Evolutionary conservation across 2,888 invertebrate species (phyloP).

Genomic region (Linyphia triangularis): DNA sequence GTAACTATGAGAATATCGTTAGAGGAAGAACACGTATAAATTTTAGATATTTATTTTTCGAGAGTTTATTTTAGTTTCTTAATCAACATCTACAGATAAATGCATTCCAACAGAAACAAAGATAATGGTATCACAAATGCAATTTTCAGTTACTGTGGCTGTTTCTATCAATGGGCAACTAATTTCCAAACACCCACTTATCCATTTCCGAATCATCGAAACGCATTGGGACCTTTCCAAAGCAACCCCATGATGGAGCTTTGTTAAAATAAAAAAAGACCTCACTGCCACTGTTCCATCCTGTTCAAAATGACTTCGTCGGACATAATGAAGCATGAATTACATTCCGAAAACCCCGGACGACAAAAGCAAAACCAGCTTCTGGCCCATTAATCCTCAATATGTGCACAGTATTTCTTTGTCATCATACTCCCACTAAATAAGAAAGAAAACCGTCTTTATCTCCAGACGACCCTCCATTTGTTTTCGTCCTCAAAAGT

Average conservation of each 20-base stretch:
- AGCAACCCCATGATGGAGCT: background rate
- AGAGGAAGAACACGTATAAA: too few relatives aligned
- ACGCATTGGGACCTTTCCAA: background rate
- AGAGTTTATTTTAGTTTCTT: too few relatives aligned
- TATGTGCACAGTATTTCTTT: slow-evolving; percentile 68
- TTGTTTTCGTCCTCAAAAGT: slow-evolving; percentile 39
- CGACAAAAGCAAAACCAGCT: slow-evolving; percentile 51
- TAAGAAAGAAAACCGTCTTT: slow-evolving; percentile 37
- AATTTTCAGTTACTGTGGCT: too few relatives aligned
- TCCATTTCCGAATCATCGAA: background rate
- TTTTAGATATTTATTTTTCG: too few relatives aligned
- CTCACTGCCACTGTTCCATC: background rate
- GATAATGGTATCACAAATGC: too few relatives aligned
- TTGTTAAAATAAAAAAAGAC: background rate
- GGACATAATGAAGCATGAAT: slow-evolving; percentile 70
- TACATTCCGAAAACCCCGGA: slow-evolving; percentile 52
- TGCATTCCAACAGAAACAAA: too few relatives aligned
- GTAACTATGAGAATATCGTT: too few relatives aligned
- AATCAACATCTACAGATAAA: too few relatives aligned
- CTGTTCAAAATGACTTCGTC: slow-evolving; percentile 33
- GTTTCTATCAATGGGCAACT: too few relatives aligned
- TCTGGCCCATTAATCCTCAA: slow-evolving; percentile 66
- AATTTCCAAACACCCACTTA: too few relatives aligned
- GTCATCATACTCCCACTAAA: slow-evolving; percentile 30
- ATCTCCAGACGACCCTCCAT: slow-evolving; percentile 42